Percentiles rank a stretch among this genome's conserved stretches.
These are phyloP conservation scores for Drosophila fulvimacula DNA, from an alignment of 2,888 invertebrate species.

Conservation along the genomic window DNA sequence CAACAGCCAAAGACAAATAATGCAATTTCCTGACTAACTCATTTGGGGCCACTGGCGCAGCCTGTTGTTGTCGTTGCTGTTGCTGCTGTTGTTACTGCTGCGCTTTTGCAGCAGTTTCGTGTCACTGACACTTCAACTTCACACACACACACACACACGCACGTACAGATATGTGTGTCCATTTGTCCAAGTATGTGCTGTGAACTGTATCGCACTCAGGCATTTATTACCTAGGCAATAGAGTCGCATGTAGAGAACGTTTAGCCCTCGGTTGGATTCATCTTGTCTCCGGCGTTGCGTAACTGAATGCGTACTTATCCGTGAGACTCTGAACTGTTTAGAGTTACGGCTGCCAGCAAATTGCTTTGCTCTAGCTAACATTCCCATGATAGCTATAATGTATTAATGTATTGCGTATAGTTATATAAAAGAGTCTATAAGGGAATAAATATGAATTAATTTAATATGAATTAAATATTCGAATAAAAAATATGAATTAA, in stretches of 20 bases:
- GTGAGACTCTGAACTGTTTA: slow-evolving; percentile 1
- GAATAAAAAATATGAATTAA: too few relatives aligned
- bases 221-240: slow-evolving; percentile 76
- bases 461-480: too few relatives aligned
- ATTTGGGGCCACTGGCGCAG: slow-evolving; percentile 63
- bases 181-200: slow-evolving; percentile 17
- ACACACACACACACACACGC: neutral
- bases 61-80: slow-evolving; percentile 3
- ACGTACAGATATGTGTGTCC: slow-evolving; percentile 7
- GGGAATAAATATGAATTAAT: too few relatives aligned
- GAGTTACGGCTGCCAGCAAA: neutral
- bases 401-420: too few relatives aligned
- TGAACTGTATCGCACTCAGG: slow-evolving; percentile 48
- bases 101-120: slow-evolving; percentile 46
- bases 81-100: slow-evolving; percentile 14
- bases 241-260: slow-evolving; percentile 37
- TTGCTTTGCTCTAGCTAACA: neutral
- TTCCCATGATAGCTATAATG: too few relatives aligned
- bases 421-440: too few relatives aligned
- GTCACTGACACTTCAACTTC: slow-evolving; percentile 62
- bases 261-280: slow-evolving; percentile 31
- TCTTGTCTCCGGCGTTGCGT: slow-evolving; percentile 26
- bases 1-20: slow-evolving; percentile 77
- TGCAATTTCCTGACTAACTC: slow-evolving; percentile 79
- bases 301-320: slow-evolving; percentile 44